These are phyloP conservation scores for Luperina nickerlii DNA, from an alignment of 2,888 invertebrate species.

Conservation along the genomic window DNA sequence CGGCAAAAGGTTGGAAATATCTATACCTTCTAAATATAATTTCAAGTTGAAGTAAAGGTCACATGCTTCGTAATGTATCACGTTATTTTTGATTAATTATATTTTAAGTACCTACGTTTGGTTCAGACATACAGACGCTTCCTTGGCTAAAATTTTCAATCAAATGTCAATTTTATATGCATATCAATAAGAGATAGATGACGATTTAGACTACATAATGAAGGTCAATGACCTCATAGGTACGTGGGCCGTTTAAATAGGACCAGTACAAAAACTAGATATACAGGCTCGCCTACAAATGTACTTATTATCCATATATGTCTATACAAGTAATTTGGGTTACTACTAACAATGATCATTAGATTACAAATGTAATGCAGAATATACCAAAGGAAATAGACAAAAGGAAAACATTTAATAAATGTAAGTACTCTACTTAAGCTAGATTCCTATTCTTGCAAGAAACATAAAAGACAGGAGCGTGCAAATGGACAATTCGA, in stretches of 20 bases:
- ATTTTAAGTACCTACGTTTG: constrained; percentile 14
- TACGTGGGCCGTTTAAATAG: constrained; percentile 54
- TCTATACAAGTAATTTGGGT: constrained; percentile 35
- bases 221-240: constrained; percentile 46
- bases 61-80: neutral
- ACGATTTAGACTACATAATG: constrained; percentile 14
- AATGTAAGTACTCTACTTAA: neutral
- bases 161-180: constrained; percentile 15
- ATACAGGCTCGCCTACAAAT: constrained; percentile 55
- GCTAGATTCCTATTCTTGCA: neutral
- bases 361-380: constrained; percentile 8
- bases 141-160: neutral
- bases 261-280: constrained; percentile 57
- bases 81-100: constrained; percentile 11
- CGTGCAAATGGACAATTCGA: neutral
- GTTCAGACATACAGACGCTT: constrained; percentile 33
- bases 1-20: neutral
- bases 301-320: constrained; percentile 58
- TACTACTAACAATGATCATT: constrained; percentile 42
- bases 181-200: constrained; percentile 9
- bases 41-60: constrained; percentile 29
- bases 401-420: neutral
- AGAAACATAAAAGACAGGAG: constrained; percentile 4
- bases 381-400: neutral
- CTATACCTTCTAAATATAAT: neutral